phyloP scores from a whole-genome alignment of 2,888 invertebrate species.

The Napeogenes sylphis region DNA sequence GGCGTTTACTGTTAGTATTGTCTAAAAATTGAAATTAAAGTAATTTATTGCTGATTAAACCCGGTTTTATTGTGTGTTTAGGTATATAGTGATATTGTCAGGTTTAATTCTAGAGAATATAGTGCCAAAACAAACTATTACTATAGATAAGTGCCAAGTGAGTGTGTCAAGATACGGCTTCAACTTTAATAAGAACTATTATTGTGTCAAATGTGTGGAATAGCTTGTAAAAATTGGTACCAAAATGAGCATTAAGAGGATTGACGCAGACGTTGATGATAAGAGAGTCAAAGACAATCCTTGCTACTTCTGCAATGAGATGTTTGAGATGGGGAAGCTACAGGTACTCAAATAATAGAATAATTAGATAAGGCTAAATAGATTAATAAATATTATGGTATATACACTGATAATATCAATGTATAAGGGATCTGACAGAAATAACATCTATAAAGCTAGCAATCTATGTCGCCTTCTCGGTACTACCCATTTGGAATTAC shows the following conservation, averaged over 20 bases:
- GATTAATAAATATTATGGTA: neutral
- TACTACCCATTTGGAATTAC: too few species aligned
- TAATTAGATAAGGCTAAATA: neutral
- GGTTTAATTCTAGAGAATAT: too few species aligned
- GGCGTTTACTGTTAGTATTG: slow-evolving; percentile 22
- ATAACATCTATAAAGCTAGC: too few species aligned
- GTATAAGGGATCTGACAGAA: too few species aligned
- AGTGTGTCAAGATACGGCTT: too few species aligned
- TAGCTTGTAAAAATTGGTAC: slow-evolving; percentile 27
- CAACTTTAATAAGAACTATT: too few species aligned
- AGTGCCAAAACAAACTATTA: too few species aligned
- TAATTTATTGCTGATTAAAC: too few species aligned
- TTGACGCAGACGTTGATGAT: slow-evolving; percentile 26
- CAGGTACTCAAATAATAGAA: slow-evolving; percentile 63
- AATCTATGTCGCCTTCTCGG: too few species aligned
- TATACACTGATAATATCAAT: neutral
- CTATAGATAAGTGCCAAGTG: too few species aligned
- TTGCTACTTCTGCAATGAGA: slow-evolving; percentile 83
- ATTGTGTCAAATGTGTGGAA: neutral
- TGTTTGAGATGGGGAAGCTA: slow-evolving; percentile 80
- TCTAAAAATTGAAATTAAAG: neutral
- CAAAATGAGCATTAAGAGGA: slow-evolving; percentile 50
- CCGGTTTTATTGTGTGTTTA: too few species aligned
- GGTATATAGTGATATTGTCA: too few species aligned
- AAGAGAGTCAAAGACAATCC: slow-evolving; percentile 68